Evolutionary conservation across 2,888 invertebrate genomes (phyloP), one percentile per base, ranked within the genome.

Genomic region (Hypsopygia costalis): DNA sequence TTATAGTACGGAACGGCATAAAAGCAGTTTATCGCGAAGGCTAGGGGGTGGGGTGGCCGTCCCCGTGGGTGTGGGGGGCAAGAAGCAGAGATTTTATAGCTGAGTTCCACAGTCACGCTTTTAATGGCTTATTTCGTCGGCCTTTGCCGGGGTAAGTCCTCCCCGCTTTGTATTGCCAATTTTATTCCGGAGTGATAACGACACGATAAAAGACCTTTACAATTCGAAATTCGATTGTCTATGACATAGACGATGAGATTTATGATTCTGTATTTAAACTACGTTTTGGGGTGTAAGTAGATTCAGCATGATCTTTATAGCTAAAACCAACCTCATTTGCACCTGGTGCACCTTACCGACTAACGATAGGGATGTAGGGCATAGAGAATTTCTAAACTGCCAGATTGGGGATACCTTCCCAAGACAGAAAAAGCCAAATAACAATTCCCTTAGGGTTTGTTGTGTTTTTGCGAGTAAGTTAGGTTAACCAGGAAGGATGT

Each of bases 11-110:
- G 77, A 76, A 79, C 77, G 78, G 73, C 79, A 83, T 85, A 83
- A 82, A 82, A 81, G 82, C 86, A 82, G 85, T 86, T 86, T 85
- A 86, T 81, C 79, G 82, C 72, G 65, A 46, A 44, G 60, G 57
- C 44, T 28, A 46, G 41, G 42, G 48, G 48, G 48, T 30, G 42
- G 51, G 39, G 49, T 46, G 47, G 51, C 53, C 55, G 53, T 16
- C 55, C 51, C 52, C 48, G 45, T 45, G 46, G 47, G 63, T 58
- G 57, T 59, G 55, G 76, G 83, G 78, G 76, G 75, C 75, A 87
- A 87, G 87, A 85, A 85, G 86, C 87, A 82, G 73, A 87, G 87
- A 87, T 87, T 87, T 87, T 87, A 87, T 86, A 86, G 87, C 80
- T 70, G 69, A 74, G 71, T 69, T 72, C 74, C 81, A 79, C 80